Conservation (phyloP, 2,888 invertebrate species). For the Brachyopa scutellaris region DNA sequence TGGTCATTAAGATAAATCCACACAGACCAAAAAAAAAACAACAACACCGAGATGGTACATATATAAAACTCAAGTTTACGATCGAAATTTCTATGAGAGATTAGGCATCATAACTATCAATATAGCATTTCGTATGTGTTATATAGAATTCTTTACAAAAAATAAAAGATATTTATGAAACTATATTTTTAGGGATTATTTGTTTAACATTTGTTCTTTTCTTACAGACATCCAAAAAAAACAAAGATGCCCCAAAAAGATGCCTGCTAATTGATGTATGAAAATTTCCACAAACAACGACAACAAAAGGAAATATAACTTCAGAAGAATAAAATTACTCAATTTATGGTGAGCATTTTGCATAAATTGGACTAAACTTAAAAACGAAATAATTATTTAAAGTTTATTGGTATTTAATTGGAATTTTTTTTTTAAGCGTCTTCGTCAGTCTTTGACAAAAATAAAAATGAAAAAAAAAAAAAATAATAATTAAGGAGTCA, state of each 20-base stretch:
- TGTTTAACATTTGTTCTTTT: slow-evolving; percentile 30
- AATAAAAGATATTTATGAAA: slow-evolving; percentile 22
- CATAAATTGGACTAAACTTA: slow-evolving; percentile 39
- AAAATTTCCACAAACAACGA: too few relatives aligned
- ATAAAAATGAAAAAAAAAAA: too few relatives aligned
- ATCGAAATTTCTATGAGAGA: slow-evolving; percentile 47
- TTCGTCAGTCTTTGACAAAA: slow-evolving; percentile 46
- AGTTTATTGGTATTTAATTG: slow-evolving; percentile 50
- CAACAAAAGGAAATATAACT: slow-evolving; percentile 4
- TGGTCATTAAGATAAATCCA: slow-evolving; percentile 41
- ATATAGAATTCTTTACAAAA: slow-evolving; percentile 10
- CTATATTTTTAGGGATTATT: slow-evolving; percentile 39
- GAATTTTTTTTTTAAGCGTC: slow-evolving; percentile 18
- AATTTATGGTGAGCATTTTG: slow-evolving; percentile 72
- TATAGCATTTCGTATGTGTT: slow-evolving; percentile 21
- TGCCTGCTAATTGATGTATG: slow-evolving; percentile 49
- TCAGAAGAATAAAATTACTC: slow-evolving; percentile 62
- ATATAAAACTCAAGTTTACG: slow-evolving; percentile 10
- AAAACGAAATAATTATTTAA: slow-evolving; percentile 38
- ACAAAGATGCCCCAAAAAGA: slow-evolving; percentile 8
- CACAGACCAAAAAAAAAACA: neutral
- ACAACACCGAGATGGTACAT: neutral
- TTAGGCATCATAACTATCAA: slow-evolving; percentile 52
- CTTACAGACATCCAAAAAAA: slow-evolving; percentile 36
- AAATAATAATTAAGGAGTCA: neutral